A percentile compares a stretch with the other conserved stretches of the same genome.
Conservation (phyloP, 2,113 vertebrate genomes). For the Chunga burmeisteri region DNA sequence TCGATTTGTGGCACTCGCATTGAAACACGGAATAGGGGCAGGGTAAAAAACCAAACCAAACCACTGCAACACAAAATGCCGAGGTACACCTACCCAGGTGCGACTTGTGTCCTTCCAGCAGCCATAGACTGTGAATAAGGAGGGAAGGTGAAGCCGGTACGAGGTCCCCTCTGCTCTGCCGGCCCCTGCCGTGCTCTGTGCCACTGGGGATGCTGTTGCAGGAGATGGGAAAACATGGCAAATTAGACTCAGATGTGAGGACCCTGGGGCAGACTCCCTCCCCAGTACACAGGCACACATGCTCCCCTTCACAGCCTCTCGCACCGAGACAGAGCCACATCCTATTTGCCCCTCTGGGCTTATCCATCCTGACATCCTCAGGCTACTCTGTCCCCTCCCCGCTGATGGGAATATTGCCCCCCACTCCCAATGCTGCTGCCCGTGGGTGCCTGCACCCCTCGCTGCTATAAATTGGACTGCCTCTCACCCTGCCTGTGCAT, state of each 20-base stretch:
- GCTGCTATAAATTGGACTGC: neutral
- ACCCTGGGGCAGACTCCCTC: fast-evolving
- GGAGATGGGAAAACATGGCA: fast-evolving
- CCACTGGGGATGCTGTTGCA: neutral
- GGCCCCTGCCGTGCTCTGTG: neutral
- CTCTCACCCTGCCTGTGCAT: neutral
- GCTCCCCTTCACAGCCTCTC: neutral
- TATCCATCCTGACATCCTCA: neutral
- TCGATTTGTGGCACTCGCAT: fast-evolving
- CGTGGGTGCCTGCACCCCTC: neutral
- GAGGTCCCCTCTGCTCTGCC: neutral
- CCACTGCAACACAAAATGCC: neutral
- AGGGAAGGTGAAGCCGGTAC: fast-evolving
- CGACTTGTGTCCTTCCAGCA: neutral
- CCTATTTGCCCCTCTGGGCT: fast-evolving
- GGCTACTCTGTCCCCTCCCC: neutral
- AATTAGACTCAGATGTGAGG: neutral
- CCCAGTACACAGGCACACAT: neutral
- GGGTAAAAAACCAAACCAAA: neutral
- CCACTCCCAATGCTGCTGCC: neutral
- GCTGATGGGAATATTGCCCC: neutral
- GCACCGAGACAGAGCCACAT: fast-evolving
- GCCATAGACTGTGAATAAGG: neutral
- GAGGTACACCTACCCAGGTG: neutral
- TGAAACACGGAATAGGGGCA: neutral